Evolutionary conservation across 2,888 invertebrate species (phyloP), one percentile per base, ranked within the genome.

Genomic region (Bedellia somnulentella): DNA sequence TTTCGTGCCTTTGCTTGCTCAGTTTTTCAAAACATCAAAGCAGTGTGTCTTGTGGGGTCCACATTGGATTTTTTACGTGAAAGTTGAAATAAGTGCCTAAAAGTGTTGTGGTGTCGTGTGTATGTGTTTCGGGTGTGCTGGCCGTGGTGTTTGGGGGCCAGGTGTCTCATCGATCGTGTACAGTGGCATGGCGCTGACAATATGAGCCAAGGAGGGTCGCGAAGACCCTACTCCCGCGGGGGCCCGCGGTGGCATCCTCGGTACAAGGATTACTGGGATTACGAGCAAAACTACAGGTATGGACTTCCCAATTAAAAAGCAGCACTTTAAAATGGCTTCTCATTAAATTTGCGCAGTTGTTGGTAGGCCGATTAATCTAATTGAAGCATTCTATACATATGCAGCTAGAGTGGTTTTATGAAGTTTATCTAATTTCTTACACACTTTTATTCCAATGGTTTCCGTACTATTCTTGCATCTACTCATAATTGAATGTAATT

Each of bases 221-320:
- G 73, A 37, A 52, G 73, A 42, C 73, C 73, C 36, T 73, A 66
- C 41, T 71, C 71, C 38, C 71, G 71, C 44, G 73, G 73, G 47
- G 71, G 71, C 42, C 71, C 63, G 31, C 61, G 73, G 27, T 75
- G 73, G 70, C 71, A 73, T 51, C 70, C 71, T 45, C 70, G 73
- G 32, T 75, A 75, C 59, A 75, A 75, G 55, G 75, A 75, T 36
- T 75, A 70, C 49, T 75, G 73, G 73, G 75, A 73, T 41, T 73
- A 70, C 56, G 75, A 75, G 34, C 73, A 75, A 35, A 73, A 68
- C 42, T 75, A 71, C 49, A 75, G 73, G 73, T 59, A 35, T 31
- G 41, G 38, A 14, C 6, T 5, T 18, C 9, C n/a, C n/a, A n/a
- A n/a, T n/a, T n/a, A n/a, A n/a, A n/a, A n/a, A n/a, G n/a, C n/a